A percentile compares a stretch with the other conserved stretches of the same genome.
Conservation (phyloP, 2,797 vertebrate genomes). For the Epinephelus coioides region DNA sequence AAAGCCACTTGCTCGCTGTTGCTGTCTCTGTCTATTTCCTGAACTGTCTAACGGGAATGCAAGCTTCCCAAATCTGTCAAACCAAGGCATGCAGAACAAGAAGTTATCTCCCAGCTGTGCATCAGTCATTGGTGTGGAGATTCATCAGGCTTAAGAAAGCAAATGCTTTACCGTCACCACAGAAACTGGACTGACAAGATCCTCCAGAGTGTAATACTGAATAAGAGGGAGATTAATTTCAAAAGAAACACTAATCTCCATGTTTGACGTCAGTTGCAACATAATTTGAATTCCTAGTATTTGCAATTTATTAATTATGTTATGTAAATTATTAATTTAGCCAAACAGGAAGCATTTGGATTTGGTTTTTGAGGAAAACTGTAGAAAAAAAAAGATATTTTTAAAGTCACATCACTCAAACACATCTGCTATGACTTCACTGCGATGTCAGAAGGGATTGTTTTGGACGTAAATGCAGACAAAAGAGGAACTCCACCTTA, state of each 20-base stretch:
- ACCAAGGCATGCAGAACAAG: too few species aligned
- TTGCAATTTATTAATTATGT: not conserved
- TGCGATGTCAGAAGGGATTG: not conserved
- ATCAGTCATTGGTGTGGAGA: not conserved
- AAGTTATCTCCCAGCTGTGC: not conserved
- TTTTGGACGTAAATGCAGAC: not conserved
- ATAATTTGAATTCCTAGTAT: not conserved
- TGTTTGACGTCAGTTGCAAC: not conserved
- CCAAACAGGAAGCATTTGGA: not conserved
- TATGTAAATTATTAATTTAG: not conserved
- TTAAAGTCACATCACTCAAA: not conserved
- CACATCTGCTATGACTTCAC: not conserved
- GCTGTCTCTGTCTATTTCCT: not conserved
- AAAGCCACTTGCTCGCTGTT: not conserved
- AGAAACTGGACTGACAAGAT: not conserved
- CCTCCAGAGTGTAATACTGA: not conserved
- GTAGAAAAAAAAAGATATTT: not conserved
- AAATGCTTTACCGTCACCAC: not conserved
- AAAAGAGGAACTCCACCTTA: constrained; percentile 27
- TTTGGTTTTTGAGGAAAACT: not conserved
- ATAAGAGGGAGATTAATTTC: not conserved
- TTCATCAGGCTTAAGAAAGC: not conserved
- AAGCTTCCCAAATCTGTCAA: not conserved
- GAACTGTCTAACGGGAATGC: not conserved
- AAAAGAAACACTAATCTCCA: not conserved